phyloP scores from a whole-genome alignment of 2,113 vertebrate genomes.

The Dendropsophus ebraccatus region DNA sequence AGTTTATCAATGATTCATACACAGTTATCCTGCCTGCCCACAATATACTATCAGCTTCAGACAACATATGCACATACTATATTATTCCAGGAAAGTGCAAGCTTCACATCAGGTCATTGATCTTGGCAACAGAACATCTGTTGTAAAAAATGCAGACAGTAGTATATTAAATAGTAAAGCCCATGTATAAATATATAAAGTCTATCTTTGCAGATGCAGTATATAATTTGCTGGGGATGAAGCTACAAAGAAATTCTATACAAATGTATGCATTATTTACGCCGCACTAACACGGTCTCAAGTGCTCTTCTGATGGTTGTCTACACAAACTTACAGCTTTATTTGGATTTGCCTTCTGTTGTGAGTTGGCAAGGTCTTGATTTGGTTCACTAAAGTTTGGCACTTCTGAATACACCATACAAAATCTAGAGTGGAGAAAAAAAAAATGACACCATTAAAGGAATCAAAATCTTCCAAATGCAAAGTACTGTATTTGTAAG shows the following conservation, averaged over 20 bases:
- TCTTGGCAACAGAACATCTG: too few species aligned
- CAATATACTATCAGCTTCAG: too few species aligned
- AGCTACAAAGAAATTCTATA: not conserved
- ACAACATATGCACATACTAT: too few species aligned
- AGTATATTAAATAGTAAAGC: too few species aligned
- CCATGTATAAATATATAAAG: too few species aligned
- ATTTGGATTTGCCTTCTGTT: constrained; percentile 74
- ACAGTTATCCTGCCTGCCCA: not conserved
- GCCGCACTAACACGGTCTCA: too few species aligned
- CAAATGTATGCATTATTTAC: not conserved
- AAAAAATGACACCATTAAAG: not conserved
- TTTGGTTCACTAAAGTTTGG: constrained; percentile 99
- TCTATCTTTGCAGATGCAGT: too few species aligned
- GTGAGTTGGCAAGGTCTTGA: constrained; percentile 81
- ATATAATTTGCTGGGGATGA: too few species aligned
- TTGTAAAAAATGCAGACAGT: too few species aligned
- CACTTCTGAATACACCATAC: constrained; percentile 98
- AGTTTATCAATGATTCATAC: not conserved
- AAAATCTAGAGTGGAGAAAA: constrained; percentile 81
- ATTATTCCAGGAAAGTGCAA: too few species aligned
- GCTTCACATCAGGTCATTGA: too few species aligned
- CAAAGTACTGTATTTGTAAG: not conserved
- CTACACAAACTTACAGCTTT: constrained; percentile 80
- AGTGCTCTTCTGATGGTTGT: too few species aligned
- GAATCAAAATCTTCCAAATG: not conserved